Evolutionary conservation across 30 jellyfish, hydroid and myxozoan genomes (phyloP).

Genomic region (Aurelia coerulea): DNA sequence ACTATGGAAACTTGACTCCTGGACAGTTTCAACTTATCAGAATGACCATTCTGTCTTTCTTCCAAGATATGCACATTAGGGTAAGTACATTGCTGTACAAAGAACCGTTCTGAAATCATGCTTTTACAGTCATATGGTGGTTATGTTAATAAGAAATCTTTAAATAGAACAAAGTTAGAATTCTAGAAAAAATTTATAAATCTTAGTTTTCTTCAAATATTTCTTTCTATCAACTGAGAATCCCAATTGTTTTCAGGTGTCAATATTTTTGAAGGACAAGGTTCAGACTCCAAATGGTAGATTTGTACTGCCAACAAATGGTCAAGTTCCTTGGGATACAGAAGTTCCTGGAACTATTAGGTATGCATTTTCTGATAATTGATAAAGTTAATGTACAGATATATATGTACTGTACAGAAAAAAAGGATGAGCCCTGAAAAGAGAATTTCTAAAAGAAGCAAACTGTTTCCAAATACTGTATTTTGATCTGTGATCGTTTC

Average conservation of each 20-base stretch:
- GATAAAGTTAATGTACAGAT: no score
- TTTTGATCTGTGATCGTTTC: no score
- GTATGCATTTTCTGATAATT: slow-evolving; percentile 16
- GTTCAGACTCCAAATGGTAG: slow-evolving; percentile 92
- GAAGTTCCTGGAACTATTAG: slow-evolving; percentile 97
- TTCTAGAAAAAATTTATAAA: no score
- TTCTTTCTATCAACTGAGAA: no score
- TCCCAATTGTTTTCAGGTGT: slow-evolving; percentile 57
- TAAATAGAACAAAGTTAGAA: no score
- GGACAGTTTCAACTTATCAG: slow-evolving; percentile 96
- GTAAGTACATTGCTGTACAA: slow-evolving; percentile 35
- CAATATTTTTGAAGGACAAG: slow-evolving; percentile 94
- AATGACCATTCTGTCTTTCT: slow-evolving; percentile 77
- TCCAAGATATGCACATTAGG: slow-evolving; percentile 96
- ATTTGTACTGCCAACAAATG: slow-evolving; percentile 85
- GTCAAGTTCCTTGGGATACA: slow-evolving; percentile 94
- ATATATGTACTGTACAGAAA: no score
- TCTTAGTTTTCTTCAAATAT: no score
- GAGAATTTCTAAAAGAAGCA: no score
- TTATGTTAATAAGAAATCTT: no score
- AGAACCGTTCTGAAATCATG: not conserved
- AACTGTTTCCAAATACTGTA: no score
- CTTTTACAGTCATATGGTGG: not conserved
- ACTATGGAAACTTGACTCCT: slow-evolving; percentile 71
- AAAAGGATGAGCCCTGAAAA: no score